These are phyloP conservation scores for Cotesia glomerata DNA, from an alignment of 1,140 invertebrate genomes.

Conservation along the genomic window DNA sequence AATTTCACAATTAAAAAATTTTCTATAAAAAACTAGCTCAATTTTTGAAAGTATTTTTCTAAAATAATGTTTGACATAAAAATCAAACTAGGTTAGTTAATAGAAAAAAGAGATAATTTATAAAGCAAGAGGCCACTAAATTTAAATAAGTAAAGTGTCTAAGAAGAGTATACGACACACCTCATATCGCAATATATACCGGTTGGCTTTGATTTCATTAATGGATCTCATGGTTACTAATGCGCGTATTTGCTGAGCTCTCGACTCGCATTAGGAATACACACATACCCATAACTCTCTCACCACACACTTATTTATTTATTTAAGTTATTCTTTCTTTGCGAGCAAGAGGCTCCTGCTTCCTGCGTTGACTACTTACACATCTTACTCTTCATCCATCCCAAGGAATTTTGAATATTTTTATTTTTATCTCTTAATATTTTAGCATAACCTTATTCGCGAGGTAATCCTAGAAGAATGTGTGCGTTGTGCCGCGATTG, in stretches of 20 bases:
- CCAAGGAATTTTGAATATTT: background rate
- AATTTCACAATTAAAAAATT: too few relatives aligned
- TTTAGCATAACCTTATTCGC: too few relatives aligned
- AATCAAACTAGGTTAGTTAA: too few relatives aligned
- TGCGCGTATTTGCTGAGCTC: slow-evolving; percentile 51
- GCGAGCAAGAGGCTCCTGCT: background rate
- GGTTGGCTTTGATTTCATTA: slow-evolving; percentile 51
- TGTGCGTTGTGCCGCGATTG: background rate
- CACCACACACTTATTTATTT: slow-evolving; percentile 5
- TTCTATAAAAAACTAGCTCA: too few relatives aligned
- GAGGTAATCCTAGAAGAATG: too few relatives aligned
- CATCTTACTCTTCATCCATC: background rate
- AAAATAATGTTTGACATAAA: too few relatives aligned
- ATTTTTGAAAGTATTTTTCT: too few relatives aligned
- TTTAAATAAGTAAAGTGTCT: background rate
- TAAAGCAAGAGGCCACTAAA: background rate
- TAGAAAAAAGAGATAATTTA: background rate
- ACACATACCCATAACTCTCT: background rate
- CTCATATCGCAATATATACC: slow-evolving; percentile 6
- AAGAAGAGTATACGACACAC: background rate
- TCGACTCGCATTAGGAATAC: slow-evolving; percentile 47
- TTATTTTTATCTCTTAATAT: background rate
- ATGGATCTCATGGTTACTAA: slow-evolving; percentile 51
- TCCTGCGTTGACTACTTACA: too few relatives aligned
- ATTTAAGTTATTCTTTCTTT: slow-evolving; percentile 14